A percentile compares a stretch with the other conserved stretches of the same genome.
These are phyloP conservation scores for Glyptemys insculpta DNA, from an alignment of 2,797 vertebrate genomes.

Conservation along the genomic window DNA sequence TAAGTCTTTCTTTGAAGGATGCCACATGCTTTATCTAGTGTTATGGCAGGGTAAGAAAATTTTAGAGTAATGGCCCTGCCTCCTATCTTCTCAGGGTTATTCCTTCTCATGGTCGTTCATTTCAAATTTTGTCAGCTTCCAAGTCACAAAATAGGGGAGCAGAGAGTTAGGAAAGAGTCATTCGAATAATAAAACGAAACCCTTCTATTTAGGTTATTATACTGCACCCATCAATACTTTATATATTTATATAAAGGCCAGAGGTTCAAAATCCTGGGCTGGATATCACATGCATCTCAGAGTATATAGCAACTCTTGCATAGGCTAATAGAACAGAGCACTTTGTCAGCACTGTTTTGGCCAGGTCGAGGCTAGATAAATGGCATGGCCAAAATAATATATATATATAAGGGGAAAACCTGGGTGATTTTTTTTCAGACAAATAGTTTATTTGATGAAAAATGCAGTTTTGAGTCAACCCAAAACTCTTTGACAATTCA, in stretches of 20 bases:
- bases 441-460: no score
- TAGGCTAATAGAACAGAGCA: not conserved
- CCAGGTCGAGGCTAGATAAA: not conserved
- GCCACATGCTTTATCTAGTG: not conserved
- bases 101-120: not conserved
- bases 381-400: rapidly evolving
- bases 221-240: not conserved
- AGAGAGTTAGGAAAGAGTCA: not conserved
- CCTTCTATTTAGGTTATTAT: not conserved
- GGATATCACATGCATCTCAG: not conserved
- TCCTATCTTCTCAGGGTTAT: not conserved
- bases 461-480: no score
- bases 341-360: not conserved
- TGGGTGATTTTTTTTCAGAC: not conserved
- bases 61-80: not conserved
- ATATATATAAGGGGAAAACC: not conserved
- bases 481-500: no score
- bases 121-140: not conserved
- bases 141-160: not conserved
- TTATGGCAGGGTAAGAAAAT: not conserved
- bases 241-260: not conserved
- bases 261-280: not conserved
- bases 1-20: not conserved
- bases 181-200: not conserved
- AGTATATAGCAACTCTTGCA: not conserved